These are phyloP conservation scores for Tetranychus urticae DNA, from an alignment of 1,140 invertebrate genomes.

Conservation along the genomic window DNA sequence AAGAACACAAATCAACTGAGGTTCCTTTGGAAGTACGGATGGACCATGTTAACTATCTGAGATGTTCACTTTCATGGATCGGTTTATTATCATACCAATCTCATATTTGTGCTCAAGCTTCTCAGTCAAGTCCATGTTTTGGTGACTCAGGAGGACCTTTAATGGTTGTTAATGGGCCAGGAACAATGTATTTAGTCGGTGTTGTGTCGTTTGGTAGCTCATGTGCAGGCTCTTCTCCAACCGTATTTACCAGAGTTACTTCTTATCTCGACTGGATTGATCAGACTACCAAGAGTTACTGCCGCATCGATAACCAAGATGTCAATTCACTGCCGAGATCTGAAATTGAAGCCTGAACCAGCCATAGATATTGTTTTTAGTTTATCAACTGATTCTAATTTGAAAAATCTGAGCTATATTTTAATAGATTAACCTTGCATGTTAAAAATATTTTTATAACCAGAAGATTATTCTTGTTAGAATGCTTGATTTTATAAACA, in stretches of 20 bases:
- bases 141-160: conserved; percentile 12
- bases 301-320: too few species aligned
- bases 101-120: neutral
- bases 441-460: too few species aligned
- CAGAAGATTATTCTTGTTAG: too few species aligned
- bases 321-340: too few species aligned
- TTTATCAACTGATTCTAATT: too few species aligned
- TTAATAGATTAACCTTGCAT: too few species aligned
- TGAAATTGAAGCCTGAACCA: too few species aligned
- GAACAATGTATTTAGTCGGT: conserved; percentile 34
- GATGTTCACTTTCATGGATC: neutral
- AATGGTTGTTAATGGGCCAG: neutral
- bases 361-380: too few species aligned
- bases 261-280: conserved; percentile 1
- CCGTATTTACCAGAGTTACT: neutral
- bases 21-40: neutral
- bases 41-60: neutral
- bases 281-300: neutral
- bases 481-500: too few species aligned
- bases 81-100: neutral
- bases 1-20: neutral
- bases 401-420: too few species aligned
- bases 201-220: conserved; percentile 64
- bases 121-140: neutral
- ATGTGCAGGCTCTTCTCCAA: conserved; percentile 6